A percentile compares a stretch with the other conserved stretches of the same genome.
These are phyloP conservation scores for Schizopygopsis pylzovi DNA, from an alignment of 2,797 vertebrate genomes.

Conservation along the genomic window DNA sequence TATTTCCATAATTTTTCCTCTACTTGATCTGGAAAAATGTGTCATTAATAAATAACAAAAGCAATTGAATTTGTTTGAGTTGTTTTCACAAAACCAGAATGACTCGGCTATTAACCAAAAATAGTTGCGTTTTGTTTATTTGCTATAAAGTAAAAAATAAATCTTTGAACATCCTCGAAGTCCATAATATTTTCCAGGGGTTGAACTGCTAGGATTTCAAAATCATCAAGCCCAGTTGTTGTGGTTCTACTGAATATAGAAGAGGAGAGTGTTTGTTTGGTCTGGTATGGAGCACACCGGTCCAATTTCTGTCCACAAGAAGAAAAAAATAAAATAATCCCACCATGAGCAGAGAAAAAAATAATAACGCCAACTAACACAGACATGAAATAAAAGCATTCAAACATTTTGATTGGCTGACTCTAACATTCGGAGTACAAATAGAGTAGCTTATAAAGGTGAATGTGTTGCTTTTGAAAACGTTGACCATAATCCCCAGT, in stretches of 20 bases:
- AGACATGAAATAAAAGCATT: slow-evolving; percentile 18
- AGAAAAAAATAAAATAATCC: neutral
- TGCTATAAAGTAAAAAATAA: neutral
- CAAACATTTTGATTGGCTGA: slow-evolving; percentile 36
- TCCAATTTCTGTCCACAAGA: neutral
- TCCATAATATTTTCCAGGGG: neutral
- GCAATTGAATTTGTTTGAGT: neutral
- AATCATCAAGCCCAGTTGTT: neutral
- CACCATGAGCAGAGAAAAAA: slow-evolving; percentile 14
- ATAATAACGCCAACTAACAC: slow-evolving; percentile 32
- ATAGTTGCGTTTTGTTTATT: neutral
- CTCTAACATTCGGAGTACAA: slow-evolving; percentile 39
- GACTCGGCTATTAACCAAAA: neutral
- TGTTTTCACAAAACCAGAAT: neutral
- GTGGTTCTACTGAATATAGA: slow-evolving; percentile 8
- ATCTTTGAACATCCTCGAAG: neutral
- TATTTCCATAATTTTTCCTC: neutral
- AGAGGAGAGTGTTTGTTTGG: neutral
- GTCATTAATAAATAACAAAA: neutral
- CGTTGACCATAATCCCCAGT: slow-evolving; percentile 8
- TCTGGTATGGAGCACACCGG: neutral
- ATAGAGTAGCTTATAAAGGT: slow-evolving; percentile 51
- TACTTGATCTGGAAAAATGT: neutral
- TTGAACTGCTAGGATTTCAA: neutral
- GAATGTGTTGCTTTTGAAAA: slow-evolving; percentile 42